Evolutionary conservation across 2,113 vertebrate species (phyloP).

Genomic region (Microtus montanus): DNA sequence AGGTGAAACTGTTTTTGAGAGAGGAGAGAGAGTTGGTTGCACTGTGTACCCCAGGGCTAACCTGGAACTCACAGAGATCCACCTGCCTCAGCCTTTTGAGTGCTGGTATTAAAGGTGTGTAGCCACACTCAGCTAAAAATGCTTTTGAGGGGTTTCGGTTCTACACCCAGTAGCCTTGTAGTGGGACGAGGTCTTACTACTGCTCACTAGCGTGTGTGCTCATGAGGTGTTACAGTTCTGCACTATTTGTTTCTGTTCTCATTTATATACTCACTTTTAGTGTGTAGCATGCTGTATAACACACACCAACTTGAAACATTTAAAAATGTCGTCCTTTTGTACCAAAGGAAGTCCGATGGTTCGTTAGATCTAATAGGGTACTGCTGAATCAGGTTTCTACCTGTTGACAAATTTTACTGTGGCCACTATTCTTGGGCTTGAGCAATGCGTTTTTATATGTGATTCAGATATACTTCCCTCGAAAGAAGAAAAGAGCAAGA

Average conservation of each 20-base stretch:
- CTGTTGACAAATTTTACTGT: background rate
- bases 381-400: background rate
- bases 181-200: background rate
- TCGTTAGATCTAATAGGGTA: background rate
- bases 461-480: constrained; percentile 95
- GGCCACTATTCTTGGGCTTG: background rate
- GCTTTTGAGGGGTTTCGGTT: background rate
- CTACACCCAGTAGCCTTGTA: background rate
- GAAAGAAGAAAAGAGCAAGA: constrained; percentile 97
- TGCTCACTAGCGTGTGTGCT: background rate
- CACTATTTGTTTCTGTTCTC: background rate
- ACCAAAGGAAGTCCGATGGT: background rate
- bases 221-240: background rate
- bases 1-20: background rate
- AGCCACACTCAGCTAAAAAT: background rate
- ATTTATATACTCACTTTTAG: background rate
- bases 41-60: background rate
- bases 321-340: background rate
- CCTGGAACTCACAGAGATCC: background rate
- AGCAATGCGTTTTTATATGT: constrained; percentile 51
- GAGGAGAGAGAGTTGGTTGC: background rate
- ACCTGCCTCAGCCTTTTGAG: background rate
- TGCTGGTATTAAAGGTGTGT: background rate
- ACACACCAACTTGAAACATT: background rate
- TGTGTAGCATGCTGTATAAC: background rate